These are phyloP conservation scores for Pterocles gutturalis DNA, from an alignment of 2,113 vertebrate species.

Conservation along the genomic window DNA sequence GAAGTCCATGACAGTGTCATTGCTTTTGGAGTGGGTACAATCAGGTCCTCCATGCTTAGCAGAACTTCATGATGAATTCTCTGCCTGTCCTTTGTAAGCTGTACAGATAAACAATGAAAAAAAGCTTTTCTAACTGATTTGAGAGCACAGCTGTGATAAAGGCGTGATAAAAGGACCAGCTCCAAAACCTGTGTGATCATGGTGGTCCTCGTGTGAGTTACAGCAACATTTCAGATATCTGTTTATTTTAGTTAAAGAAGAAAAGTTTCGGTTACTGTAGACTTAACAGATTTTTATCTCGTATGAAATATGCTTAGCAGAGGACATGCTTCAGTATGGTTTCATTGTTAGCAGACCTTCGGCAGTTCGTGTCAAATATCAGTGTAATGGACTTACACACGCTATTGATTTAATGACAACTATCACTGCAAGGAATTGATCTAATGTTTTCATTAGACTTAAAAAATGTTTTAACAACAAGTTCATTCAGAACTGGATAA, in stretches of 20 bases:
- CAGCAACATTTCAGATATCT: background rate
- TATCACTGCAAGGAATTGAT: slow-evolving; percentile 58
- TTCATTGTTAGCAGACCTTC: slow-evolving; percentile 44
- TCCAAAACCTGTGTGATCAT: slow-evolving; percentile 30
- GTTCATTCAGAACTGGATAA: slow-evolving; percentile 70
- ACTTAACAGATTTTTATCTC: slow-evolving; percentile 57
- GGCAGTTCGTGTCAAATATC: slow-evolving; percentile 36
- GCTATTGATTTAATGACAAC: slow-evolving; percentile 80
- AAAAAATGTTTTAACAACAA: slow-evolving; percentile 78
- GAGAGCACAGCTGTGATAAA: slow-evolving; percentile 29
- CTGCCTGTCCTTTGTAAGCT: background rate
- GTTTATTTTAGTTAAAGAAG: slow-evolving; percentile 47
- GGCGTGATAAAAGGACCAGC: slow-evolving; percentile 37
- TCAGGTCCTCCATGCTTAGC: background rate
- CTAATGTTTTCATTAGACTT: slow-evolving; percentile 78
- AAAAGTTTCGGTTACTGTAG: slow-evolving; percentile 37
- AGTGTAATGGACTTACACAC: slow-evolving; percentile 32
- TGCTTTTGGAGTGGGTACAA: background rate
- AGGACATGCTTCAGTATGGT: slow-evolving; percentile 28
- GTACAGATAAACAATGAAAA: slow-evolving; percentile 20
- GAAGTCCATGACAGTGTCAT: fast-evolving
- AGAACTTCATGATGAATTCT: background rate
- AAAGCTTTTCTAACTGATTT: background rate
- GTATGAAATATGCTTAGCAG: background rate
- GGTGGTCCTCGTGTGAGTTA: slow-evolving; percentile 14